phyloP scores from a whole-genome alignment of 2,113 vertebrate genomes.

The Haemorhous mexicanus region DNA sequence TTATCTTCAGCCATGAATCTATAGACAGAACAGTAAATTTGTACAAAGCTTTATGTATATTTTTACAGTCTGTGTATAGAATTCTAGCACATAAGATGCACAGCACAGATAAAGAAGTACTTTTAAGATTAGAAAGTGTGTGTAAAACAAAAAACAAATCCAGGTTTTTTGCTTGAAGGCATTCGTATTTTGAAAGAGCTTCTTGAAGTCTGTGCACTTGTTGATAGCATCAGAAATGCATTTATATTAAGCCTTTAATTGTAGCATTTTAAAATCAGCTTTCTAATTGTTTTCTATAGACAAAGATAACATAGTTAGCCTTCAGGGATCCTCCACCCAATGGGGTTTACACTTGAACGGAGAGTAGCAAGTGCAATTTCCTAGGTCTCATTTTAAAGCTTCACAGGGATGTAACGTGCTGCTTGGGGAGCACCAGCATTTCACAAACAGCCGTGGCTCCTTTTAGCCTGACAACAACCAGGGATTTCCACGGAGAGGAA shows the following conservation, averaged over 20 bases:
- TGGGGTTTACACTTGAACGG: not conserved
- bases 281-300: constrained; percentile 8
- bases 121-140: not conserved
- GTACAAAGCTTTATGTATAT: not conserved
- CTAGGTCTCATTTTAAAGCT: constrained; percentile 5
- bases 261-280: not conserved
- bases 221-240: not conserved
- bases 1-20: not conserved
- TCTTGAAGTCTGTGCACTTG: not conserved
- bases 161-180: not conserved
- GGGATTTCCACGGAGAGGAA: not conserved
- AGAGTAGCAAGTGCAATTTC: not conserved
- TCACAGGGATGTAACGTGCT: not conserved
- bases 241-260: constrained; percentile 21
- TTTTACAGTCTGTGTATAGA: not conserved
- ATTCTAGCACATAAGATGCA: not conserved
- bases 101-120: not conserved
- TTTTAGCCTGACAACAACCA: not conserved
- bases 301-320: not conserved
- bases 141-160: not conserved
- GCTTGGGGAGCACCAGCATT: not conserved
- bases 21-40: not conserved
- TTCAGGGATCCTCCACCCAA: not conserved
- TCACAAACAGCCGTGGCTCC: not conserved
- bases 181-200: not conserved